Conservation (phyloP, 1,140 invertebrate species). For the Aculops lycopersici region DNA sequence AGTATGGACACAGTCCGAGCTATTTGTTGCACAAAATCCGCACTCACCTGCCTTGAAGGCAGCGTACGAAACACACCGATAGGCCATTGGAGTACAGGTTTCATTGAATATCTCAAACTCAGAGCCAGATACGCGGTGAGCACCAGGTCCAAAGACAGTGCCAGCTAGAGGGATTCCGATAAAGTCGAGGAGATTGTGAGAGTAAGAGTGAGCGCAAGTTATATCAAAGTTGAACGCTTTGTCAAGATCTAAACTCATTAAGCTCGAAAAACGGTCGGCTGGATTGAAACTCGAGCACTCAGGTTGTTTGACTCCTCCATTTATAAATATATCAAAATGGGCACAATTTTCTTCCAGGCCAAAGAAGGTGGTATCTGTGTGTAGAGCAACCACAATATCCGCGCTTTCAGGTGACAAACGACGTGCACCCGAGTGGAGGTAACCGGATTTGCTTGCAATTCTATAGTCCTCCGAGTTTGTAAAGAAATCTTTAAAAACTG, state of each 20-base stretch:
- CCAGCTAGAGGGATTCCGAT: not conserved
- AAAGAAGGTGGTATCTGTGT: not conserved
- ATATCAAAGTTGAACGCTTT: not conserved
- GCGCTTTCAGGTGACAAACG: not conserved
- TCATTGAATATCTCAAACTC: too few relatives aligned
- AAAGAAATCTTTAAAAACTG: too few relatives aligned
- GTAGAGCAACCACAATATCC: not conserved
- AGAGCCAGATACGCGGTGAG: too few relatives aligned
- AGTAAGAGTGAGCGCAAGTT: not conserved
- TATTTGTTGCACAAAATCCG: too few relatives aligned
- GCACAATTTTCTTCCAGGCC: not conserved
- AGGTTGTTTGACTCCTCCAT: not conserved
- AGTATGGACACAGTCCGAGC: too few relatives aligned
- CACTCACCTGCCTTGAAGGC: not conserved
- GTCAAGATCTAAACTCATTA: not conserved
- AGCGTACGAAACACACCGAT: not conserved
- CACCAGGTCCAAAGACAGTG: too few relatives aligned
- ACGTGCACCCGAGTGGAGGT: not conserved
- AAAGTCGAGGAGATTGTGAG: not conserved
- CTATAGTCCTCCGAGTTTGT: too few relatives aligned
- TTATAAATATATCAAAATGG: not conserved
- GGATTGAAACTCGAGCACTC: not conserved
- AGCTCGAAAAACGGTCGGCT: not conserved
- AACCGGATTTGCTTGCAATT: too few relatives aligned
- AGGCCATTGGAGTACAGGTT: not conserved